These are phyloP conservation scores for Falco berigora DNA, from an alignment of 2,797 vertebrate genomes.

Conservation along the genomic window DNA sequence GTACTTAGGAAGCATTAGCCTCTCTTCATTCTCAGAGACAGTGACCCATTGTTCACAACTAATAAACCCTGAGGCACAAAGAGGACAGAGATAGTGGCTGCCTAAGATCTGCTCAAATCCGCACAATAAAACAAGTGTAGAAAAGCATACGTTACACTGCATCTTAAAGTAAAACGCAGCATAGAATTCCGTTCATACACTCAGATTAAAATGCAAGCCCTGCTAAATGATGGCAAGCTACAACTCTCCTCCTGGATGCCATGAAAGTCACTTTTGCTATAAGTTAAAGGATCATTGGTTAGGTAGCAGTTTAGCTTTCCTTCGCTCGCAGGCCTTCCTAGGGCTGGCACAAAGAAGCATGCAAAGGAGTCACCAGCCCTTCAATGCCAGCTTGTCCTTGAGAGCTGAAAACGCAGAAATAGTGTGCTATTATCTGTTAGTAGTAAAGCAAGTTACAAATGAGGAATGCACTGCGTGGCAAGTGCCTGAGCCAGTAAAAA, in stretches of 20 bases:
- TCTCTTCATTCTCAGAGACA: slow-evolving; percentile 59
- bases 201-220: background rate
- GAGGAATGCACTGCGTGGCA: background rate
- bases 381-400: slow-evolving; percentile 8
- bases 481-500: background rate
- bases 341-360: background rate
- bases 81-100: background rate
- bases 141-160: fast-evolving
- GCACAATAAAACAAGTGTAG: background rate
- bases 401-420: background rate
- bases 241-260: background rate
- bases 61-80: slow-evolving; percentile 45
- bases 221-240: background rate
- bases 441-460: background rate
- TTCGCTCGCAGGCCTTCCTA: background rate
- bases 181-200: background rate
- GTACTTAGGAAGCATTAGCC: slow-evolving; percentile 65
- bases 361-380: background rate
- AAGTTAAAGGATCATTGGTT: background rate
- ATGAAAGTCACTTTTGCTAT: background rate
- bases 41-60: slow-evolving; percentile 57
- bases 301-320: background rate
- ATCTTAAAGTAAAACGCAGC: background rate
- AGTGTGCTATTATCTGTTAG: background rate
- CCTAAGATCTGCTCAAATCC: background rate